These are phyloP conservation scores for Nectonema munidae DNA, from an alignment of 2,888 invertebrate genomes.

Conservation along the genomic window DNA sequence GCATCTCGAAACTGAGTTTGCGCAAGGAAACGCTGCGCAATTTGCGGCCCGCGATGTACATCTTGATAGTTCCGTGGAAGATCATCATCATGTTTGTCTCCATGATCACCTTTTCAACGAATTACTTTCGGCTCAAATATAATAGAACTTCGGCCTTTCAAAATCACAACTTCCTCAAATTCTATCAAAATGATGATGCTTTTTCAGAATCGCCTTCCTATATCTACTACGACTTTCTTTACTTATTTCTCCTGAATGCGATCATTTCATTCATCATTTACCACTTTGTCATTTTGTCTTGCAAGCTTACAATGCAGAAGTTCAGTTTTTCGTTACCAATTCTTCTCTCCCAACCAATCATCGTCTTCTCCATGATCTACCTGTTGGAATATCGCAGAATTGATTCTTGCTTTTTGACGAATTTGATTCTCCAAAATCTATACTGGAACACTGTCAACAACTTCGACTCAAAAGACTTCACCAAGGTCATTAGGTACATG, in stretches of 20 bases:
- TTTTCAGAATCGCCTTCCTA: too few relatives aligned
- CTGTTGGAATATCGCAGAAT: constrained; percentile 19
- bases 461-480: neutral
- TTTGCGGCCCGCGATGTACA: constrained; percentile 19
- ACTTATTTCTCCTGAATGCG: constrained; percentile 20
- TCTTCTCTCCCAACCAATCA: constrained; percentile 23
- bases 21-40: constrained; percentile 11
- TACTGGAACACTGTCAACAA: constrained; percentile 7
- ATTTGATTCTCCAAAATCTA: neutral
- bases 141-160: too few relatives aligned
- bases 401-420: constrained; percentile 7
- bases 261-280: constrained; percentile 20
- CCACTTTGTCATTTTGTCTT: constrained; percentile 24
- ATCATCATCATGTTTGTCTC: constrained; percentile 18
- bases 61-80: constrained; percentile 20
- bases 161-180: too few relatives aligned
- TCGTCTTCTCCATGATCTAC: constrained; percentile 19
- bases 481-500: too few relatives aligned
- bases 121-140: constrained; percentile 17
- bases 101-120: constrained; percentile 16
- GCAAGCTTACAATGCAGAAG: constrained; percentile 26
- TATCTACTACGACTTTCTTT: too few relatives aligned
- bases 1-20: too few relatives aligned
- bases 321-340: constrained; percentile 26
- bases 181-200: too few relatives aligned